phyloP scores from a whole-genome alignment of 2,113 vertebrate species.

The Garra rufa region DNA sequence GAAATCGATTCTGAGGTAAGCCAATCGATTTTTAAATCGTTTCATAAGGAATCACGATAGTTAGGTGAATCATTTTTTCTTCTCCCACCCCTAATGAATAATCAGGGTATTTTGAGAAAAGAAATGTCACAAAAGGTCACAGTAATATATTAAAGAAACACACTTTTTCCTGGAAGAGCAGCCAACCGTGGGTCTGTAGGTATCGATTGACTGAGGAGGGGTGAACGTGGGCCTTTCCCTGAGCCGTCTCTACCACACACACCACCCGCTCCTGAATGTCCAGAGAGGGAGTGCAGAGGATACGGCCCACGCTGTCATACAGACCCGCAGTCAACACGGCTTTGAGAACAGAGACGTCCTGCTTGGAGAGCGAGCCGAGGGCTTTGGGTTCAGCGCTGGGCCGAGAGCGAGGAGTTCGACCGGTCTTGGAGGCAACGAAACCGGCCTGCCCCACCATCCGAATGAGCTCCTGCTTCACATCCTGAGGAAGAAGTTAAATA shows the following conservation, averaged over 20 bases:
- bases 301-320: constrained; percentile 90
- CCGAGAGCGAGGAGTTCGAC: constrained; percentile 37
- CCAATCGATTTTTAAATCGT: no score
- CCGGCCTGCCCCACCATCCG: constrained; percentile 90
- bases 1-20: no score
- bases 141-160: neutral
- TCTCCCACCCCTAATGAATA: no score
- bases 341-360: constrained; percentile 85
- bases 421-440: constrained; percentile 71
- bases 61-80: no score
- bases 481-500: constrained; percentile 69
- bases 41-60: no score
- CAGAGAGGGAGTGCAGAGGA: constrained; percentile 84
- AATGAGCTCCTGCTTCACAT: constrained; percentile 90
- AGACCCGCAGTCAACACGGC: constrained; percentile 91
- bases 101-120: neutral
- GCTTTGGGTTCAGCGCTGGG: constrained; percentile 38
- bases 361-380: constrained; percentile 70
- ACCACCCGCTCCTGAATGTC: constrained; percentile 87
- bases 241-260: constrained; percentile 90
- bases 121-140: neutral
- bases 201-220: constrained; percentile 93
- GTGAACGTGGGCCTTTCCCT: constrained; percentile 93
- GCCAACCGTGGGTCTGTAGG: constrained; percentile 91
- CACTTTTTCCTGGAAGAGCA: constrained; percentile 98